Evolutionary conservation across 2,113 vertebrate species (phyloP).

Genomic region (Loxodonta africana): DNA sequence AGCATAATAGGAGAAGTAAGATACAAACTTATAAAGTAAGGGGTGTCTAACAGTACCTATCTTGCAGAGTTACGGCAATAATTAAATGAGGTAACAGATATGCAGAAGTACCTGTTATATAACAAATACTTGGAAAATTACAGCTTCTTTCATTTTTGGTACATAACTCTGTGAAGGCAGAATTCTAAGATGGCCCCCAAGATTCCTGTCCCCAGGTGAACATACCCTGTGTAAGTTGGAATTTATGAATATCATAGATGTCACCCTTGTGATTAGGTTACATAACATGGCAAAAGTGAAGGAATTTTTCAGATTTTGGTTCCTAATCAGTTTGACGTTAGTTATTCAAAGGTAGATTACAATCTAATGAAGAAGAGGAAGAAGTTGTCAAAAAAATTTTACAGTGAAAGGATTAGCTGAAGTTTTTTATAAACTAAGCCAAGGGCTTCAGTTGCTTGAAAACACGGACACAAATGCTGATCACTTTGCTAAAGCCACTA

Average conservation of each 20-base stretch:
- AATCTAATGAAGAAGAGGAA: too few relatives aligned
- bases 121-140: background rate
- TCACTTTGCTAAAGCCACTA: too few relatives aligned
- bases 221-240: background rate
- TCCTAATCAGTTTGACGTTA: background rate
- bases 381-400: too few relatives aligned
- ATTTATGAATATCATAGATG: background rate
- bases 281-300: background rate
- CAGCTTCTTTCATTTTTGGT: background rate
- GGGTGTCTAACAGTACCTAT: background rate
- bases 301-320: background rate
- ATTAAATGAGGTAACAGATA: background rate
- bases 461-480: too few relatives aligned
- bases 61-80: background rate
- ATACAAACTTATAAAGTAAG: background rate
- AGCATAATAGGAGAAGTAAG: background rate
- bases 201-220: background rate
- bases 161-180: background rate
- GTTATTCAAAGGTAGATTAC: background rate
- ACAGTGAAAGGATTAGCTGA: background rate
- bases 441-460: too few relatives aligned
- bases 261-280: background rate
- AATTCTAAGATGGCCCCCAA: background rate
- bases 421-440: too few relatives aligned
- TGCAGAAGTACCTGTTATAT: background rate